phyloP scores from a whole-genome alignment of 1,140 invertebrate species.

The Zophobas morio region DNA sequence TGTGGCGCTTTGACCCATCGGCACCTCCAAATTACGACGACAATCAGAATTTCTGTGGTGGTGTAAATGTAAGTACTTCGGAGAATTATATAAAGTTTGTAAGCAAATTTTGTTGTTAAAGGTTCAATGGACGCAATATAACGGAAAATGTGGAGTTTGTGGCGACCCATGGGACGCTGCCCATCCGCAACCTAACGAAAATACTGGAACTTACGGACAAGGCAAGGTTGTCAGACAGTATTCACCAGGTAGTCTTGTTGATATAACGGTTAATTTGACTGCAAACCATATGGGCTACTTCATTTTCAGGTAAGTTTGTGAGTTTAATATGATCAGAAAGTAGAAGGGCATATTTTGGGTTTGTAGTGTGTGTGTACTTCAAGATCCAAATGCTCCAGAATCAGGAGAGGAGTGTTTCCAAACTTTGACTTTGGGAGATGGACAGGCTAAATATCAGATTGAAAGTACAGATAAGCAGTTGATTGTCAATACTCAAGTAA shows the following conservation, averaged over 20 bases:
- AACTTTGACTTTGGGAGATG: constrained; percentile 69
- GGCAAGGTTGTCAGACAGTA: constrained; percentile 71
- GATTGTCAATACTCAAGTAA: constrained; percentile 64
- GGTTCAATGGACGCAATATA: constrained; percentile 54
- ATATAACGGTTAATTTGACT: constrained; percentile 68
- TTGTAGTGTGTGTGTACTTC: constrained; percentile 72
- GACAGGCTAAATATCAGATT: constrained; percentile 63
- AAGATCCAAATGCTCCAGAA: constrained; percentile 65
- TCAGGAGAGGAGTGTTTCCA: constrained; percentile 75
- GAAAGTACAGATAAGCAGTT: constrained; percentile 56
- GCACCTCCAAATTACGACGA: constrained; percentile 76
- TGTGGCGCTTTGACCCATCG: constrained; percentile 75
- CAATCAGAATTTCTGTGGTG: constrained; percentile 78
- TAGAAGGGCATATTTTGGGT: background rate
- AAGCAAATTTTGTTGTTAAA: constrained; percentile 10
- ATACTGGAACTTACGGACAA: constrained; percentile 74
- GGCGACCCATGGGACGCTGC: constrained; percentile 71
- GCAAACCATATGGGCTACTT: constrained; percentile 73
- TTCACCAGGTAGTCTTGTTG: constrained; percentile 64
- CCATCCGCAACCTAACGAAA: constrained; percentile 74
- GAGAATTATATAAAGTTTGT: background rate
- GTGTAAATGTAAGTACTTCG: constrained; percentile 62
- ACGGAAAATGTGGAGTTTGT: constrained; percentile 74
- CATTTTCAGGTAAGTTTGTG: constrained; percentile 67
- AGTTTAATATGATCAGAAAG: background rate